These are phyloP conservation scores for Rhodinocichla rosea DNA, from an alignment of 2,113 vertebrate species.

Conservation along the genomic window DNA sequence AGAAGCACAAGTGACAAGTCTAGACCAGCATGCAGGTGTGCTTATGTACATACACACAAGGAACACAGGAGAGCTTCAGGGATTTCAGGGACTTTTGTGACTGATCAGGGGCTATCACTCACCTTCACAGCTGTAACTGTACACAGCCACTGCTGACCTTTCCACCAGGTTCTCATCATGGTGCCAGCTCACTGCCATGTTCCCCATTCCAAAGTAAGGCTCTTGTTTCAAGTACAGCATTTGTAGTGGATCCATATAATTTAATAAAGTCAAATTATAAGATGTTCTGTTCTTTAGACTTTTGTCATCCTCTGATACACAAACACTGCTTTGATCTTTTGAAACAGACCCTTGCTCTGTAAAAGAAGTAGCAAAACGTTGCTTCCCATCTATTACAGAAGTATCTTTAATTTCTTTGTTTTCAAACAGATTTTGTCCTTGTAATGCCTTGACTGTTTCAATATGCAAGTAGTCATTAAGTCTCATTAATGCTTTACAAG, in stretches of 20 bases:
- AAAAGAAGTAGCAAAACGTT: neutral
- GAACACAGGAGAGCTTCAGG: neutral
- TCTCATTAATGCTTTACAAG: slow-evolving; percentile 87
- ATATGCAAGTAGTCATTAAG: slow-evolving; percentile 87
- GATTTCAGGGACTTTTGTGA: neutral
- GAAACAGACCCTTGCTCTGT: neutral
- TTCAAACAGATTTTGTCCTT: slow-evolving; percentile 42
- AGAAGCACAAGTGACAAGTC: neutral
- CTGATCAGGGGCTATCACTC: slow-evolving; percentile 1
- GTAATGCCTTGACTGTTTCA: slow-evolving; percentile 69
- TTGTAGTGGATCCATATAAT: slow-evolving; percentile 93
- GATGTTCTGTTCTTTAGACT: slow-evolving; percentile 60
- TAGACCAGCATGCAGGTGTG: neutral
- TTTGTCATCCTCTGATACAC: neutral
- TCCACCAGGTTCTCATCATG: slow-evolving; percentile 93
- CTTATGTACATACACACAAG: neutral
- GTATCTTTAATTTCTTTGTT: slow-evolving; percentile 37
- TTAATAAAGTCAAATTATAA: slow-evolving; percentile 92
- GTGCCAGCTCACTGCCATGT: slow-evolving; percentile 97
- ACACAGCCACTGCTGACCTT: slow-evolving; percentile 89
- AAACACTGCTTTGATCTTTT: slow-evolving; percentile 48
- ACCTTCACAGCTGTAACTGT: slow-evolving; percentile 89
- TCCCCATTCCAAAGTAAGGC: slow-evolving; percentile 97
- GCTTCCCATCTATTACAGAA: slow-evolving; percentile 14
- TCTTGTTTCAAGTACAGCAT: slow-evolving; percentile 93